Evolutionary conservation across 2,888 invertebrate genomes (phyloP).

Genomic region (Latrodectus elegans): DNA sequence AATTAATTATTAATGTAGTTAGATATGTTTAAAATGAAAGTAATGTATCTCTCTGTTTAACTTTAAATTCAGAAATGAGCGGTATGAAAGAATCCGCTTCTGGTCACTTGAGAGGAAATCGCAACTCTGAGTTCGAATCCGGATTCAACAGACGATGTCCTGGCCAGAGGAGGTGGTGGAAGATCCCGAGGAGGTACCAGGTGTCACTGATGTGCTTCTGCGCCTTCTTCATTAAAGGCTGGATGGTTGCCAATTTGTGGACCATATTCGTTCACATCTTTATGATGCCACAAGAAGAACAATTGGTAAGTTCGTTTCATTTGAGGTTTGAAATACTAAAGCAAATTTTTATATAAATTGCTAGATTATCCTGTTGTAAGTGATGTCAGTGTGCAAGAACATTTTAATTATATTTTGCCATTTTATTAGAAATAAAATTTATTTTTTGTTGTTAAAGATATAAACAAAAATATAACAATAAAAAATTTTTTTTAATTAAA

Average conservation of each 20-base stretch:
- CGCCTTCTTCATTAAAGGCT: constrained; percentile 7
- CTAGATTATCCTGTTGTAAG: too few relatives aligned
- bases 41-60: too few relatives aligned
- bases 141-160: not conserved
- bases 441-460: too few relatives aligned
- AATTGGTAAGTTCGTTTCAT: not conserved
- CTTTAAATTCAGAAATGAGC: not conserved
- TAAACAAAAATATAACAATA: too few relatives aligned
- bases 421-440: too few relatives aligned
- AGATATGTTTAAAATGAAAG: too few relatives aligned
- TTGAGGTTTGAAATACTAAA: too few relatives aligned
- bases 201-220: not conserved
- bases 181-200: constrained; percentile 1
- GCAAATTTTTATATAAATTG: too few relatives aligned
- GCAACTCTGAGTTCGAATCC: not conserved
- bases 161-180: not conserved
- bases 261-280: constrained; percentile 4
- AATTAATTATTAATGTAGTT: too few relatives aligned
- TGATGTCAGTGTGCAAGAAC: too few relatives aligned
- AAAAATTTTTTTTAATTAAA: too few relatives aligned
- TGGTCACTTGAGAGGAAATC: not conserved
- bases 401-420: too few relatives aligned
- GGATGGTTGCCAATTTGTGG: not conserved
- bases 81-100: not conserved
- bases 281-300: not conserved